These are phyloP conservation scores for Phallusia fumigata DNA, from an alignment of 23 tunicate genomes.

Conservation along the genomic window DNA sequence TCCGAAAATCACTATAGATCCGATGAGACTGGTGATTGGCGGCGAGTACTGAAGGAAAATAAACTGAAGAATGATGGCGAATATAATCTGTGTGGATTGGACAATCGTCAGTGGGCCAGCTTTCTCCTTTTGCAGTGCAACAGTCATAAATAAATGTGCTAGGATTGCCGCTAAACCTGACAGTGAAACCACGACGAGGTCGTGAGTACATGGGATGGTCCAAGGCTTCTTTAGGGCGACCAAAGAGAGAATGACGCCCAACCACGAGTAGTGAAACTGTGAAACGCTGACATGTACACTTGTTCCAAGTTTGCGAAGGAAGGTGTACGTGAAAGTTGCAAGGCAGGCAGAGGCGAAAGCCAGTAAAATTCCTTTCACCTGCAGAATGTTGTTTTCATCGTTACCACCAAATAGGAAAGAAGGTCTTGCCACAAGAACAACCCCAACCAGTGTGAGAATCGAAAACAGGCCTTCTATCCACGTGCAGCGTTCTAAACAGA, in stretches of 20 bases:
- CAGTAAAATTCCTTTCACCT: not conserved
- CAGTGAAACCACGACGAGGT: not conserved
- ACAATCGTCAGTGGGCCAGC: not conserved
- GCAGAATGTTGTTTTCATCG: not conserved
- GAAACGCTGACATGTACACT: not conserved
- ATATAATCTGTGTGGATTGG: not conserved
- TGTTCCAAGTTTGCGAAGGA: not conserved
- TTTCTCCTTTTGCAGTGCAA: constrained; percentile 1
- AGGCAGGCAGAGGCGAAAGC: not conserved
- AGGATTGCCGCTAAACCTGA: not conserved
- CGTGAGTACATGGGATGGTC: not conserved
- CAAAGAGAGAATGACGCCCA: not conserved
- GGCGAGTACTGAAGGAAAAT: not conserved
- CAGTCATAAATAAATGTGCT: constrained; percentile 4
- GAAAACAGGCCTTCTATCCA: not conserved
- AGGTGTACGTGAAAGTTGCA: not conserved
- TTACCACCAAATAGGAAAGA: not conserved
- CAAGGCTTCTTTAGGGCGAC: not conserved
- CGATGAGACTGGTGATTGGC: not conserved
- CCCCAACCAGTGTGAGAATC: not conserved
- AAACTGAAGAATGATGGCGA: not conserved
- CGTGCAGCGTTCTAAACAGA: not conserved
- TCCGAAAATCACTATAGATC: not conserved
- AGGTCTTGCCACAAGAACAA: constrained; percentile 7
- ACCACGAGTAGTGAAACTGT: not conserved